A percentile compares a stretch with the other conserved stretches of the same genome.
Conservation (phyloP, 2,888 invertebrate species). For the Mesochorus sp. region DNA sequence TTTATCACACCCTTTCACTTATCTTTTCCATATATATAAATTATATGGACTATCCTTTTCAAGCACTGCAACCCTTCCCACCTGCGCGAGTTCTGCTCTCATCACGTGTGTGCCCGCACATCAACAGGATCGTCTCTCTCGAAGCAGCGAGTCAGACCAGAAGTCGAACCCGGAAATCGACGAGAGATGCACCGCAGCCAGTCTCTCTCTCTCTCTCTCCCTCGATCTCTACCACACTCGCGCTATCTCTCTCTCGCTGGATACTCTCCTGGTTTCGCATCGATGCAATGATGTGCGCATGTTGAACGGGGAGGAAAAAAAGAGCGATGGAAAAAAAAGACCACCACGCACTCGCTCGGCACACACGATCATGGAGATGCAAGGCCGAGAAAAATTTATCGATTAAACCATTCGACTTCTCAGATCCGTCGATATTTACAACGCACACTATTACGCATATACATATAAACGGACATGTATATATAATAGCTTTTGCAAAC, state of each 20-base stretch:
- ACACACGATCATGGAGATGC: conserved; percentile 59
- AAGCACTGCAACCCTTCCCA: conserved; percentile 37
- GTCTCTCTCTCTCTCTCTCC: conserved; percentile 34
- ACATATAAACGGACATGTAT: background rate
- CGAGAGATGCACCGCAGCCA: conserved; percentile 44
- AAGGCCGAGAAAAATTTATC: conserved; percentile 62
- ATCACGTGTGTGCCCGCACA: conserved; percentile 53
- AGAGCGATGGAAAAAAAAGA: conserved; percentile 36
- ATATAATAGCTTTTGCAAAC: conserved; percentile 8
- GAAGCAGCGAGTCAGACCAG: conserved; percentile 46
- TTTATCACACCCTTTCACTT: background rate
- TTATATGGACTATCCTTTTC: background rate
- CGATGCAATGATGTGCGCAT: conserved; percentile 47
- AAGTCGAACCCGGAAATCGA: conserved; percentile 61
- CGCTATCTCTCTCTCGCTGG: background rate
- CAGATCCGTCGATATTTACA: conserved; percentile 57
- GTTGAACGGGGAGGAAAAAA: conserved; percentile 28
- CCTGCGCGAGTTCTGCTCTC: conserved; percentile 36
- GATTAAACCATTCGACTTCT: conserved; percentile 61
- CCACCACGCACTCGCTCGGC: conserved; percentile 29
- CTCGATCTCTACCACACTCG: background rate
- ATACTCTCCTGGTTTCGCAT: conserved; percentile 41
- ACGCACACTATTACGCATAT: background rate
- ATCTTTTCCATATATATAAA: background rate
- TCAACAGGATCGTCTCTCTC: conserved; percentile 32